Evolutionary conservation across 2,888 invertebrate genomes (phyloP).

Genomic region (Heliconius ethilla): DNA sequence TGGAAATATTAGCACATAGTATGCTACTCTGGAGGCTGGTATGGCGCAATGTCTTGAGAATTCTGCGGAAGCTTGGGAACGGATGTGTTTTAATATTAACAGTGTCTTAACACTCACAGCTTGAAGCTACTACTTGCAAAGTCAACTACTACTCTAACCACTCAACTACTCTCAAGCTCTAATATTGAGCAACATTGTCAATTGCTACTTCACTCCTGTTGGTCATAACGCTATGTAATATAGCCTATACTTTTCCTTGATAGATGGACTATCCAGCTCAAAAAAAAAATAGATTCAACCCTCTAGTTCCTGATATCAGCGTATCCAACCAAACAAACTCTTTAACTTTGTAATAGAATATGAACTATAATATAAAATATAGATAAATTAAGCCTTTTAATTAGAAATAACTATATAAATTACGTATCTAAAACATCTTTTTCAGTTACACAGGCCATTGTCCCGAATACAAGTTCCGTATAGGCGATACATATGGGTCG

Average conservation of each 20-base stretch:
- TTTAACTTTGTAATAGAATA: no score
- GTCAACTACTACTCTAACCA: no score
- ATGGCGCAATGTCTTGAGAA: neutral
- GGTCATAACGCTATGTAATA: neutral
- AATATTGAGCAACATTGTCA: no score
- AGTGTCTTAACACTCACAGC: neutral
- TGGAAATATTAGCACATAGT: no score
- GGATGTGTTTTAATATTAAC: neutral
- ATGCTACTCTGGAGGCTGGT: no score
- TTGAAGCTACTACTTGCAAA: neutral
- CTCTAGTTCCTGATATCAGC: no score
- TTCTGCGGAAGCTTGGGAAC: neutral
- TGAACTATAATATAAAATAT: no score
- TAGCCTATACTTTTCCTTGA: neutral
- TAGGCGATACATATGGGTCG: conserved; percentile 89
- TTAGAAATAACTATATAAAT: neutral
- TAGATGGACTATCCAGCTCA: neutral
- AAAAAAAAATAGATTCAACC: neutral
- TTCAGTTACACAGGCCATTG: conserved; percentile 89
- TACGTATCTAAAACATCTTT: neutral
- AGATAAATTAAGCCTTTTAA: no score
- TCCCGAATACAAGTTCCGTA: conserved; percentile 87
- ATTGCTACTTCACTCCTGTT: neutral
- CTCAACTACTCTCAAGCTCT: no score
- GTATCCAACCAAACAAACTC: no score